Evolutionary conservation across 2,797 vertebrate genomes (phyloP).

Genomic region (Salmo trutta): DNA sequence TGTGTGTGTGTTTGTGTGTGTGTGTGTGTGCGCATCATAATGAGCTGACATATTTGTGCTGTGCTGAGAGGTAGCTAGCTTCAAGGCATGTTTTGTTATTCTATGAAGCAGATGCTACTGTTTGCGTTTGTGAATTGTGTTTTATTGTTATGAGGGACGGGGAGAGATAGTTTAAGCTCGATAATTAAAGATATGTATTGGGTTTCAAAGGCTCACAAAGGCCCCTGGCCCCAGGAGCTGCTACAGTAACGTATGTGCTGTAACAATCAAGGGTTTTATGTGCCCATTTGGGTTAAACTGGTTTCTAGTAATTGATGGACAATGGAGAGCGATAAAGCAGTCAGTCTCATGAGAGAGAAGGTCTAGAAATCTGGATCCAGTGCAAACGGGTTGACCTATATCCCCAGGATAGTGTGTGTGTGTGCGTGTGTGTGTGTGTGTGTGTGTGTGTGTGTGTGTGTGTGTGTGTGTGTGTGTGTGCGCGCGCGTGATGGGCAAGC

Average conservation of each 20-base stretch:
- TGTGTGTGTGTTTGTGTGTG: constrained; percentile 44
- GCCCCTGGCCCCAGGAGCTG: neutral
- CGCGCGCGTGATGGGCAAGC: constrained; percentile 6
- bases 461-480: constrained; percentile 8
- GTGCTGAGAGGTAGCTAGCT: neutral
- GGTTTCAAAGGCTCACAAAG: neutral
- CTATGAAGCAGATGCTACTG: neutral
- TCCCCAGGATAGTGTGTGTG: constrained; percentile 50
- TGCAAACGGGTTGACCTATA: constrained; percentile 64
- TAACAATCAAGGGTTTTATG: neutral
- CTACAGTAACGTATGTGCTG: neutral
- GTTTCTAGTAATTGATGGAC: constrained; percentile 9
- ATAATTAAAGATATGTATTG: neutral
- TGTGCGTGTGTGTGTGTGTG: neutral
- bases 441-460: constrained; percentile 11
- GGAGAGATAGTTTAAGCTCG: neutral
- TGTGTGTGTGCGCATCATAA: constrained; percentile 37
- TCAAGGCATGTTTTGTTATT: neutral
- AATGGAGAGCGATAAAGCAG: neutral
- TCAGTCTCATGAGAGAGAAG: neutral
- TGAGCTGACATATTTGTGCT: constrained; percentile 48
- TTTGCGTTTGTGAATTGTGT: neutral
- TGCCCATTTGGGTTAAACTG: neutral
- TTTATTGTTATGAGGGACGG: neutral
- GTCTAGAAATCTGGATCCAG: constrained; percentile 1